Conservation (phyloP, 2,797 vertebrate species). For the Ptychobarbus kaznakovi region DNA sequence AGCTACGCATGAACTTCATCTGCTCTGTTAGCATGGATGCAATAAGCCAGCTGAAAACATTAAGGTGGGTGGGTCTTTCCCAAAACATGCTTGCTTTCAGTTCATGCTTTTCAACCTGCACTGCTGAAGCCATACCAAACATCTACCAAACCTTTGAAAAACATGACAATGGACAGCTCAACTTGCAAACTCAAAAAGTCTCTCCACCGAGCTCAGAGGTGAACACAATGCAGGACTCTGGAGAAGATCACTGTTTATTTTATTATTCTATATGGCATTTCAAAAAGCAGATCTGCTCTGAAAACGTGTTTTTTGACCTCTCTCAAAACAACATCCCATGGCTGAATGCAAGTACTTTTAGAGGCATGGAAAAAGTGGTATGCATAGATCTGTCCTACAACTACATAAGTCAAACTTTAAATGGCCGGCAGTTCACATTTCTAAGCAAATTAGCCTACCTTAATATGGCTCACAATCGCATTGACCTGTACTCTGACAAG, state of each 20-base stretch:
- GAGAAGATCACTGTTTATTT: background rate
- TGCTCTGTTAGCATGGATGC: constrained; percentile 63
- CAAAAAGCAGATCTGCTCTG: constrained; percentile 60
- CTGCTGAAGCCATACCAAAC: constrained; percentile 1
- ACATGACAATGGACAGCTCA: background rate
- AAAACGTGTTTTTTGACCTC: constrained; percentile 72
- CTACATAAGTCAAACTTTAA: constrained; percentile 81
- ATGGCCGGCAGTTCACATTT: constrained; percentile 64
- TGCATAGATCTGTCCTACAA: constrained; percentile 84
- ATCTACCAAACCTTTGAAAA: constrained; percentile 26
- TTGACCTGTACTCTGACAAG: constrained; percentile 77
- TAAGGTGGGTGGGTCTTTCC: constrained; percentile 75
- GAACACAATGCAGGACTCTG: constrained; percentile 23
- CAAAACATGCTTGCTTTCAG: constrained; percentile 80
- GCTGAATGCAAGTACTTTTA: constrained; percentile 70
- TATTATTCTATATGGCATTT: constrained; percentile 63
- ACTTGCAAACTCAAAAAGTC: constrained; percentile 20
- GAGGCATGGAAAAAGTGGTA: constrained; percentile 77
- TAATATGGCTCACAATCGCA: constrained; percentile 80
- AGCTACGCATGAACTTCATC: constrained; percentile 83
- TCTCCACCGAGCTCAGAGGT: background rate
- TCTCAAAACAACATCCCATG: constrained; percentile 82
- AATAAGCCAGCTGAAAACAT: constrained; percentile 67
- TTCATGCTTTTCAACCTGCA: constrained; percentile 43
- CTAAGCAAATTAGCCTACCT: constrained; percentile 74